Evolutionary conservation across 2,888 invertebrate genomes (phyloP).

Genomic region (Tetrapedia diversipes): DNA sequence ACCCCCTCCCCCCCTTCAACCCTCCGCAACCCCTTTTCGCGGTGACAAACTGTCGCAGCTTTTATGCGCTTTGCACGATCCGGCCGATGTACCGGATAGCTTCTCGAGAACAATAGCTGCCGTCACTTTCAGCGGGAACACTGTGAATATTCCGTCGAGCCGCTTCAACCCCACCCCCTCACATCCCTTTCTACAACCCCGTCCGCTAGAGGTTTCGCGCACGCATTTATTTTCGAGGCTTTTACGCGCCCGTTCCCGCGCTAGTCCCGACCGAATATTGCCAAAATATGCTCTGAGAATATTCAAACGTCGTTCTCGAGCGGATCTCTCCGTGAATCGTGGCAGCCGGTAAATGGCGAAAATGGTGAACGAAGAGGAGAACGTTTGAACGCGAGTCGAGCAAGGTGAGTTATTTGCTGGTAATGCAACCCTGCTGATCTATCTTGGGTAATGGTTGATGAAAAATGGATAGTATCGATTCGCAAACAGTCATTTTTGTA

Average conservation of each 20-base stretch:
- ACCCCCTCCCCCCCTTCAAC: not conserved
- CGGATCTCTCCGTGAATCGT: not conserved
- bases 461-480: no score
- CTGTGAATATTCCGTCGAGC: constrained; percentile 39
- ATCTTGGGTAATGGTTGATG: no score
- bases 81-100: constrained; percentile 52
- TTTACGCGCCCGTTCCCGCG: constrained; percentile 4
- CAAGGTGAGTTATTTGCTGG: no score
- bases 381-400: not conserved
- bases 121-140: constrained; percentile 47
- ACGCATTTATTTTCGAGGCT: constrained; percentile 25
- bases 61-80: constrained; percentile 61
- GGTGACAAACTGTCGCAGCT: constrained; percentile 65
- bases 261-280: not conserved
- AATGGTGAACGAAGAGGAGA: not conserved
- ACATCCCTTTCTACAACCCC: constrained; percentile 31
- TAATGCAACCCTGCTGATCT: no score
- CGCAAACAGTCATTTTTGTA: no score
- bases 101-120: constrained; percentile 49
- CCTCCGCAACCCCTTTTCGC: not conserved
- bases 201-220: not conserved
- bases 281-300: constrained; percentile 21
- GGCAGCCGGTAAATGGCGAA: not conserved
- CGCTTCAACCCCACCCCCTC: constrained; percentile 29
- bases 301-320: constrained; percentile 4